Conservation (phyloP, 2,113 vertebrate species). For the Bombycilla garrulus region DNA sequence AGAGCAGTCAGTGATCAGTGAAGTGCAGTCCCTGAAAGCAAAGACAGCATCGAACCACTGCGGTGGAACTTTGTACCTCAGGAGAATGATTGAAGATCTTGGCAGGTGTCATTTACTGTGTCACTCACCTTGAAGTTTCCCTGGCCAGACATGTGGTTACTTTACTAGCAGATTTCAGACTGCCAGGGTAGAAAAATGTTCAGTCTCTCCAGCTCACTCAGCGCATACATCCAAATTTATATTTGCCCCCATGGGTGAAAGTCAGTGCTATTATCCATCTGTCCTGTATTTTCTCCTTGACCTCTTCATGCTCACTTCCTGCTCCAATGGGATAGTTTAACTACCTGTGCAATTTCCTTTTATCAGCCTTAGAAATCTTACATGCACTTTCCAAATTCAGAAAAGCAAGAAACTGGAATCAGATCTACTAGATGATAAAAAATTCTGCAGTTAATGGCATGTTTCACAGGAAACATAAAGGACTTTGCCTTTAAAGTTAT, state of each 20-base stretch:
- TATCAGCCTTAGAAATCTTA: conserved; percentile 57
- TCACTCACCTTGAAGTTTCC: conserved; percentile 39
- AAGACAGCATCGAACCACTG: not conserved
- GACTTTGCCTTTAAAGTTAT: not conserved
- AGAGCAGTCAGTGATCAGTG: not conserved
- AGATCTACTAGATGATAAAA: conserved; percentile 37
- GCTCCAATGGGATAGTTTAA: not conserved
- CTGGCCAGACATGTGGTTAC: not conserved
- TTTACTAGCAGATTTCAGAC: conserved; percentile 27
- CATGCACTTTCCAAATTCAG: conserved; percentile 21
- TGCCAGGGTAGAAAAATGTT: conserved; percentile 32
- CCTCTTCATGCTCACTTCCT: conserved; percentile 21
- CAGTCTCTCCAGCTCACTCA: conserved; percentile 4
- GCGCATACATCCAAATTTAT: conserved; percentile 19
- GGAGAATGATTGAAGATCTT: not conserved
- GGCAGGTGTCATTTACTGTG: conserved; percentile 37
- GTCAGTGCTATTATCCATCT: conserved; percentile 28
- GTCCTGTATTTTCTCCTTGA: conserved; percentile 56
- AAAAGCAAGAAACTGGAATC: not conserved
- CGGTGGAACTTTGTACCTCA: not conserved
- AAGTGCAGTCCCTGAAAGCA: not conserved
- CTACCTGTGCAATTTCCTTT: conserved; percentile 34
- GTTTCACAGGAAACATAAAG: not conserved
- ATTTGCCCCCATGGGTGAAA: not conserved
- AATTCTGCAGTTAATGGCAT: conserved; percentile 36